Evolutionary conservation across 1,140 invertebrate species (phyloP).

Genomic region (Drosophila asahinai): DNA sequence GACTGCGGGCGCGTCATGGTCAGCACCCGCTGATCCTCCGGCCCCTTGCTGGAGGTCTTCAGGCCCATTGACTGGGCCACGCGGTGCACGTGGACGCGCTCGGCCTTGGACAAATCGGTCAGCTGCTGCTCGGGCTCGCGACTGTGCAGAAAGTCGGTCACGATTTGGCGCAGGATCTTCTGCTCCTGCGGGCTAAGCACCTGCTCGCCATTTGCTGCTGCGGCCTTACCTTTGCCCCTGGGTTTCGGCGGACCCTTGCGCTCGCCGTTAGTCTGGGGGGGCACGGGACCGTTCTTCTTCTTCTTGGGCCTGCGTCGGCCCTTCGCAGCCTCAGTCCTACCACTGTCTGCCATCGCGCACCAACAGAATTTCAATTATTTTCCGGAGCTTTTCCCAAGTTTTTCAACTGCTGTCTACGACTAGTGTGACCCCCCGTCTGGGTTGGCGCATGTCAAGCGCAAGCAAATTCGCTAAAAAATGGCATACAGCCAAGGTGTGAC

Average conservation of each 20-base stretch:
- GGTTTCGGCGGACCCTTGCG: neutral
- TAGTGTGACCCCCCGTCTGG: neutral
- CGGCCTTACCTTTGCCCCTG: neutral
- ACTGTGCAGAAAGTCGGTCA: slow-evolving; percentile 51
- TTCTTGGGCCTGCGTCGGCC: neutral
- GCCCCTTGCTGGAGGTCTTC: slow-evolving; percentile 58
- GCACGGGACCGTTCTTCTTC: neutral
- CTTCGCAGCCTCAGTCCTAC: neutral
- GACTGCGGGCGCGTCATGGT: slow-evolving; percentile 32
- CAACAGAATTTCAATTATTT: slow-evolving; percentile 3
- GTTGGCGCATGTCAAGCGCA: neutral
- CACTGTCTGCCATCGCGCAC: slow-evolving; percentile 4
- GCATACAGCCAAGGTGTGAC: neutral
- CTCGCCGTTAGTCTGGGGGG: neutral
- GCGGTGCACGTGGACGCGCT: slow-evolving; percentile 60
- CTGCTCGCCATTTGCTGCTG: neutral
- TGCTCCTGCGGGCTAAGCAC: slow-evolving; percentile 16
- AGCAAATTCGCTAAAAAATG: neutral
- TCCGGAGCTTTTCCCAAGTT: neutral
- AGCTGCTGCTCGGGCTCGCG: slow-evolving; percentile 31
- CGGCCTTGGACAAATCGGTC: slow-evolving; percentile 23
- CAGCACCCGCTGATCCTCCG: slow-evolving; percentile 42
- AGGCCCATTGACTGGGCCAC: slow-evolving; percentile 57
- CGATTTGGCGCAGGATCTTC: slow-evolving; percentile 29
- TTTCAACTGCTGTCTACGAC: neutral